These are phyloP conservation scores for Planococcus citri DNA, from an alignment of 1,140 invertebrate species.

Conservation along the genomic window DNA sequence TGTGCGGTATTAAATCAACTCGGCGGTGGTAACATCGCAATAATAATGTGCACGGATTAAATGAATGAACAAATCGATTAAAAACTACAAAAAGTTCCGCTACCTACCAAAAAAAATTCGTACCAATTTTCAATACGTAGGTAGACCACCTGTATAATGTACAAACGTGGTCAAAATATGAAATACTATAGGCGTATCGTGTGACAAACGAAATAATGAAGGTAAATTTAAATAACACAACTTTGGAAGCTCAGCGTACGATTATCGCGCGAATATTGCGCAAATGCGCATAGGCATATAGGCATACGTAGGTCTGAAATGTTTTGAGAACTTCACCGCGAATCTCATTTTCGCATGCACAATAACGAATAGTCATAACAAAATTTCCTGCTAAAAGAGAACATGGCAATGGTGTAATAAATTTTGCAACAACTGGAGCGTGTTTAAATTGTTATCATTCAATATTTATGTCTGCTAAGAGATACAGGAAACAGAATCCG, in stretches of 20 bases:
- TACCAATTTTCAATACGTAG: too few relatives aligned
- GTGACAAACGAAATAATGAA: background rate
- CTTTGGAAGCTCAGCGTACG: background rate
- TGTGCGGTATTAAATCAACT: too few relatives aligned
- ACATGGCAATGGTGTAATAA: background rate
- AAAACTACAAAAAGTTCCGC: too few relatives aligned
- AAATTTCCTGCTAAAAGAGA: background rate
- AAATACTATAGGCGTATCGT: background rate
- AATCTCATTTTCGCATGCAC: background rate
- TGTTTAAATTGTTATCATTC: conserved; percentile 17
- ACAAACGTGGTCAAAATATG: too few relatives aligned
- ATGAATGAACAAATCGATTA: too few relatives aligned
- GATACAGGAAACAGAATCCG: conserved; percentile 12
- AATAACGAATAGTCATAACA: background rate
- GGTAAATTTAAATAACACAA: background rate
- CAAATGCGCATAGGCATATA: too few relatives aligned
- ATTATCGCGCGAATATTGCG: background rate
- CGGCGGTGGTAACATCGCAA: too few relatives aligned
- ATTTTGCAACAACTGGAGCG: conserved; percentile 15
- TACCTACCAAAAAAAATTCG: too few relatives aligned
- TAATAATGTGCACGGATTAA: too few relatives aligned
- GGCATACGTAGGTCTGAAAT: background rate
- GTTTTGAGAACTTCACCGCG: background rate
- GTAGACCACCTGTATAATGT: too few relatives aligned
- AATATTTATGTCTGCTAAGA: conserved; percentile 11